A percentile compares a stretch with the other conserved stretches of the same genome.
Evolutionary conservation across 2,888 invertebrate genomes (phyloP).

Genomic region (Drosophila setosimentum): DNA sequence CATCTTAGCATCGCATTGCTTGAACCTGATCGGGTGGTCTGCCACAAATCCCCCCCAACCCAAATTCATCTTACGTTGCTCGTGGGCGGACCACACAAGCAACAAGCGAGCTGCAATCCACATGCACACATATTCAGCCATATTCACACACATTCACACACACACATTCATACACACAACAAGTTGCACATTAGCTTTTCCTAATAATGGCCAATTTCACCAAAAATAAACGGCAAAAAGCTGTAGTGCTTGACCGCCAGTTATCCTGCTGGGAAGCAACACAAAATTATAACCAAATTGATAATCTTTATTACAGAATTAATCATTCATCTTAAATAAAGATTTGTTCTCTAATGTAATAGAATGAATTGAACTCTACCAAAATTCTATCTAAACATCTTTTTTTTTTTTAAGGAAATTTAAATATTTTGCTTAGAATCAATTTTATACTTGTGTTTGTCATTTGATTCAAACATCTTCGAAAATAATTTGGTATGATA

Average conservation of each 20-base stretch:
- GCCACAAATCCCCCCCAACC: not conserved
- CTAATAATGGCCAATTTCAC: constrained; percentile 4
- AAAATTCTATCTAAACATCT: not conserved
- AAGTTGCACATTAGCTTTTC: not conserved
- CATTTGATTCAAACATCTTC: not conserved
- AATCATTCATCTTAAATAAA: not conserved
- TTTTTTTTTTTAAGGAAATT: not conserved
- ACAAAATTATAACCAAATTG: not conserved
- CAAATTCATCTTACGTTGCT: not conserved
- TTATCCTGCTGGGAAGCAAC: not conserved
- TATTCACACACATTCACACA: not conserved
- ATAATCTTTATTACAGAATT: not conserved
- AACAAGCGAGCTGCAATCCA: not conserved
- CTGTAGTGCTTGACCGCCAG: not conserved
- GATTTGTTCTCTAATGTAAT: not conserved
- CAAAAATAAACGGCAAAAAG: not conserved
- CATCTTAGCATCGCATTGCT: constrained; percentile 36
- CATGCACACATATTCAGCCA: not conserved
- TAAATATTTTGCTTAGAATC: not conserved
- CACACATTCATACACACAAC: not conserved
- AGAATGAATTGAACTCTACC: not conserved
- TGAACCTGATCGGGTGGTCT: constrained; percentile 43
- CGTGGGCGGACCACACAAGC: constrained; percentile 53
- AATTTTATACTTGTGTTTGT: not conserved
- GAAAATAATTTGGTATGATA: too few species aligned